Evolutionary conservation across 2,113 vertebrate species (phyloP), one percentile per base, ranked within the genome.

Genomic region (Stigmatopora argus): DNA sequence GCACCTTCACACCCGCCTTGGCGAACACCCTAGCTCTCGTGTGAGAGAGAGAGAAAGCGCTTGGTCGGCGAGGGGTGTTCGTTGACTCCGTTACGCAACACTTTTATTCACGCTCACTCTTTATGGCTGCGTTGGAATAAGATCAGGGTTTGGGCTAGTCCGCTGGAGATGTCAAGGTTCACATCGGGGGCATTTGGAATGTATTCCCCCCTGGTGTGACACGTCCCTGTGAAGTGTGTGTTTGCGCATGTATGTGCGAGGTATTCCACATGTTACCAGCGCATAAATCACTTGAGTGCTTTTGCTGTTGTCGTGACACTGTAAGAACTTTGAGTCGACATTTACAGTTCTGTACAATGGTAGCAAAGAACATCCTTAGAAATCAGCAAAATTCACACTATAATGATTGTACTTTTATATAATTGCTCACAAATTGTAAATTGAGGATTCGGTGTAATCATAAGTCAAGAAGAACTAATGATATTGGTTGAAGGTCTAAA

Each of bases 1-100:
- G 12, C 74, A 72, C 65, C 51, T 63, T 66, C 75, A 70, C 80
- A 77, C 68, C 45, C 73, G 60, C 66, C 70, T 72, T 55, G 71
- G 14, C 0, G 26, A 72, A 73, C 72, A 57, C 73, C 65, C 19
- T 23, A 59, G 66, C 41, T 64, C 75, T 85, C 71, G 0, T 70
- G 67, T 69, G 74, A 79, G n/a, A 21, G 60, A 47, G 26, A 31
- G 26, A 31, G 26, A 31, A 31, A 31, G 34, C 17, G 35, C 17
- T 8, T 19, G 31, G 35, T 17, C 10, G 17, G 41, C 9, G 62
- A 26, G 45, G 26, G 46, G 17, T 34, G 41, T 61, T 41, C 6
- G 13, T 45, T 46, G 14, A 61, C 38, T 12, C 41, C 12, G 38
- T 61, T 61, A 61, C 13, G 19, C 38, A 61, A 45, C 41, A 23